Evolutionary conservation across 1,140 invertebrate genomes (phyloP), one percentile per base, ranked within the genome.

Genomic region (Nixonia krombeini): DNA sequence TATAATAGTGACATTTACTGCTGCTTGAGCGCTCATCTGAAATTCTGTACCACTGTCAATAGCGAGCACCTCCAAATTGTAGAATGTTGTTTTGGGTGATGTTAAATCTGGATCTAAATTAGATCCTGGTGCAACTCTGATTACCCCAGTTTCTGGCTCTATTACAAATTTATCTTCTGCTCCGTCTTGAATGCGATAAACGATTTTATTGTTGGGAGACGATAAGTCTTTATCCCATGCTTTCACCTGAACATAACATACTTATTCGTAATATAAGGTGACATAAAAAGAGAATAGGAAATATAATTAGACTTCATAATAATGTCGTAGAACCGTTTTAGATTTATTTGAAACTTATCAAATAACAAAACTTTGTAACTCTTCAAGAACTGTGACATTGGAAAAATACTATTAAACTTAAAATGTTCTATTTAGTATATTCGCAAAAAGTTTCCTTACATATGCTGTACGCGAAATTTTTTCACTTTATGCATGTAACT

Each of bases 141-240:
- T 91, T 0, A 92, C 86, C 0, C 96, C 96, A 0, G 88, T 90
- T 70, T 92, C 90, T 0, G 93, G 88, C 72, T 94, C 91, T 6
- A 98, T 95, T 0, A 94, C 89, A 82, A 98, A 99, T 85, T 97
- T 98, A 76, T 97, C 96, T 16, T 90, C 89, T 1, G 94, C 94
- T 3, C 96, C 96, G 55, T 88, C 89, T 75, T 93, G 90, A 37
- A 98, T 95, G 59, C 94, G 88, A 80, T 98, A 97, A 2, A 94
- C 92, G 0, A 98, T 84, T 44, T 89, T 88, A 79, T 95, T 96
- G 79, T 96, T 96, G 0, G 94, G 93, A 1, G 91, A 86, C 0
- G 94, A 96, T 0, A 93, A 90, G 81, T 98, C 96, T 1, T 86
- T 88, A 84, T 97, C 96, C 64, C 89, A 88, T 0, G 95, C 93